Evolutionary conservation across 2,797 vertebrate genomes (phyloP).

Genomic region (Tarsius wallacei): DNA sequence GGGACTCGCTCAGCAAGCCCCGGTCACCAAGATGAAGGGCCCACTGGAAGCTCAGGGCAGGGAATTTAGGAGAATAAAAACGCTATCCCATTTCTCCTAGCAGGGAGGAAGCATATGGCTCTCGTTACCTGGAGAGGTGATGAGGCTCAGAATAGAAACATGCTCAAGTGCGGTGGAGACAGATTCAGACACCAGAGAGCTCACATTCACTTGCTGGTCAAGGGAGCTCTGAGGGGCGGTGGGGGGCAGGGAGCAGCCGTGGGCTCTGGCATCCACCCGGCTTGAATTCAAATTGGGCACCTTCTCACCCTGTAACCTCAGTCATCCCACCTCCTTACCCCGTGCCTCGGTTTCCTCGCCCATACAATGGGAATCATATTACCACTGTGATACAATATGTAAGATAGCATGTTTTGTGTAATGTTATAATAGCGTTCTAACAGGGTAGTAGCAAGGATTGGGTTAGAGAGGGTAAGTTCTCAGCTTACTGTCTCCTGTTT

Average conservation of each 20-base stretch:
- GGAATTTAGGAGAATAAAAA: background rate
- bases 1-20: background rate
- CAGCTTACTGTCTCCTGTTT: too few relatives aligned
- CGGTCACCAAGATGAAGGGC: background rate
- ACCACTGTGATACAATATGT: fast-evolving
- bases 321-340: background rate
- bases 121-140: conserved; percentile 61
- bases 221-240: background rate
- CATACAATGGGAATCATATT: too few relatives aligned
- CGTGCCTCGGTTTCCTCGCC: background rate
- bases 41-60: background rate
- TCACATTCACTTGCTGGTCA: background rate
- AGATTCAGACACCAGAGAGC: background rate
- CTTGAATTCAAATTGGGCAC: background rate
- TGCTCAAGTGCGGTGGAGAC: background rate
- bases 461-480: background rate
- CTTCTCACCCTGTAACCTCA: background rate
- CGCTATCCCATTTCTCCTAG: background rate
- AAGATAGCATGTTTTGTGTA: background rate
- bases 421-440: too few relatives aligned
- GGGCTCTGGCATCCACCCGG: fast-evolving
- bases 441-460: background rate
- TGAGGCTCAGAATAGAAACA: conserved; percentile 56
- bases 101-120: conserved; percentile 61
- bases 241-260: fast-evolving